These are phyloP conservation scores for Copidosoma aretas DNA, from an alignment of 2,888 invertebrate genomes.

Conservation along the genomic window DNA sequence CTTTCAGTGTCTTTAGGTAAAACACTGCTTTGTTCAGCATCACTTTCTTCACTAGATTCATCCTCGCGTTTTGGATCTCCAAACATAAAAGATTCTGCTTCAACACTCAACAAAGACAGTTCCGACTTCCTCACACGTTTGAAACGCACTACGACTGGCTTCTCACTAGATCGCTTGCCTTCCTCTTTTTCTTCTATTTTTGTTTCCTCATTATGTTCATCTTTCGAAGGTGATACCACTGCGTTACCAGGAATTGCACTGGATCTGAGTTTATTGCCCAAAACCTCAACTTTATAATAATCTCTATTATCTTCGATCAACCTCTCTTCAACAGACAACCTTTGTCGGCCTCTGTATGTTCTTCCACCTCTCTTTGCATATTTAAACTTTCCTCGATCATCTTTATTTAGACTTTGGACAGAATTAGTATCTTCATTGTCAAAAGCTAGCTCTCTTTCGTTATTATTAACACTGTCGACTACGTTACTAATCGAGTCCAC, in stretches of 20 bases:
- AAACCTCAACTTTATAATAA: constrained; percentile 77
- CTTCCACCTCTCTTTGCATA: constrained; percentile 42
- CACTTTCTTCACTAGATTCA: constrained; percentile 67
- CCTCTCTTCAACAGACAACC: constrained; percentile 65
- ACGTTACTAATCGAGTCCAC: constrained; percentile 32
- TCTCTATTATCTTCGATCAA: constrained; percentile 66
- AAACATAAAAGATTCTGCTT: constrained; percentile 88
- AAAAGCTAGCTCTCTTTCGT: constrained; percentile 32
- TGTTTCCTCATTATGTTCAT: constrained; percentile 37
- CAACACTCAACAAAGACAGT: constrained; percentile 78
- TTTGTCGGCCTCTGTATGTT: constrained; percentile 53
- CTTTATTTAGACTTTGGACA: constrained; percentile 29
- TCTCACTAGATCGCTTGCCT: constrained; percentile 57
- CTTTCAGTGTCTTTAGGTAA: constrained; percentile 58
- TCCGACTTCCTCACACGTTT: constrained; percentile 78
- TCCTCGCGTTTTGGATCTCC: constrained; percentile 72
- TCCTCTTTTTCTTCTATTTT: constrained; percentile 44
- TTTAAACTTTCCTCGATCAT: constrained; percentile 39
- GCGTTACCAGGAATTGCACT: constrained; percentile 57
- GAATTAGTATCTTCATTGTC: constrained; percentile 40
- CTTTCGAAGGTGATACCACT: constrained; percentile 38
- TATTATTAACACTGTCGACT: constrained; percentile 10
- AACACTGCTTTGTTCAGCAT: constrained; percentile 61
- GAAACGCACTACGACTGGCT: constrained; percentile 75
- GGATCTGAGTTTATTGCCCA: constrained; percentile 73